A percentile compares a stretch with the other conserved stretches of the same genome.
phyloP scores from a whole-genome alignment of 2,888 invertebrate species.

The Drosophila pseudotalamancana region DNA sequence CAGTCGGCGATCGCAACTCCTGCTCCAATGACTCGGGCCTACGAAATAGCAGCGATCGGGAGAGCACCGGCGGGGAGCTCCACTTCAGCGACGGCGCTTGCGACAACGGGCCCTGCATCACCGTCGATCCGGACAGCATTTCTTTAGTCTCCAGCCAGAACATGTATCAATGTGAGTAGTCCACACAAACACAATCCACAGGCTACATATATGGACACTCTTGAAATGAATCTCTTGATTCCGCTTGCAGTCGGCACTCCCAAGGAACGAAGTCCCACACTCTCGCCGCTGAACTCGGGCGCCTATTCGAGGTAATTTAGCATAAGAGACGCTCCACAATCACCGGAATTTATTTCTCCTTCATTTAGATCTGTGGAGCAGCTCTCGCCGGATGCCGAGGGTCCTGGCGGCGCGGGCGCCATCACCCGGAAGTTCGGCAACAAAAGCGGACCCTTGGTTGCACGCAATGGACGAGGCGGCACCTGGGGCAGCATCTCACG shows the following conservation, averaged over 20 bases:
- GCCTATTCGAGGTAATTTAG: constrained; percentile 88
- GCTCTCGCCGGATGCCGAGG: constrained; percentile 90
- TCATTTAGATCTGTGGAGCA: constrained; percentile 87
- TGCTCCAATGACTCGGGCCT: constrained; percentile 95
- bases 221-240: too few species aligned
- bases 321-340: not conserved
- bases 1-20: constrained; percentile 90
- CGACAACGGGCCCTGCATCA: constrained; percentile 84
- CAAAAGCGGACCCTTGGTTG: constrained; percentile 82
- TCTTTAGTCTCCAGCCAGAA: constrained; percentile 84
- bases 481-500: constrained; percentile 96
- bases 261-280: constrained; percentile 92
- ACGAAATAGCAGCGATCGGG: constrained; percentile 90
- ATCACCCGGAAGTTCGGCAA: constrained; percentile 84
- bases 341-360: not conserved
- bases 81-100: constrained; percentile 89
- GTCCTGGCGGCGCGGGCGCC: constrained; percentile 85
- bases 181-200: fast-evolving
- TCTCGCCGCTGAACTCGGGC: constrained; percentile 91
- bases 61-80: constrained; percentile 90
- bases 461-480: constrained; percentile 88
- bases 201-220: too few species aligned
- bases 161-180: constrained; percentile 84
- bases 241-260: constrained; percentile 88
- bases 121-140: constrained; percentile 84